A percentile compares a stretch with the other conserved stretches of the same genome.
phyloP scores from a whole-genome alignment of 2,797 vertebrate species.

The Amblyopsis hoosieri region DNA sequence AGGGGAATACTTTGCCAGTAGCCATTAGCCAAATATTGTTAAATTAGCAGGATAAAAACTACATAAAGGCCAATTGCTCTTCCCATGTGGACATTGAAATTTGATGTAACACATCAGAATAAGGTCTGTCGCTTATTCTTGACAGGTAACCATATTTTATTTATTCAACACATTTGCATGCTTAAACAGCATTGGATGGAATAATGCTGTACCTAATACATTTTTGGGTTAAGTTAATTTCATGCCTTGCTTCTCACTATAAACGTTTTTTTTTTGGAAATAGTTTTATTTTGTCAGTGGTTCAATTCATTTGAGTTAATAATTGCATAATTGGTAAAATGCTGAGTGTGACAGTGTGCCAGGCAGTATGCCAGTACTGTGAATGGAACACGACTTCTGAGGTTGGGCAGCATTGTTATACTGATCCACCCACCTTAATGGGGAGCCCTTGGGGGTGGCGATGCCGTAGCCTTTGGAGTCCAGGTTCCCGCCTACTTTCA shows the following conservation, averaged over 20 bases:
- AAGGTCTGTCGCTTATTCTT: neutral
- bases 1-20: neutral
- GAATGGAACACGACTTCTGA: constrained; percentile 71
- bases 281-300: neutral
- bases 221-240: neutral
- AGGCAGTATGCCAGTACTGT: constrained; percentile 66
- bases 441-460: constrained; percentile 97
- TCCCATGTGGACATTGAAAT: neutral
- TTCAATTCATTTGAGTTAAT: constrained; percentile 1
- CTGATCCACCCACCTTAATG: constrained; percentile 99
- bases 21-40: neutral
- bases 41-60: neutral
- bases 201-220: no score
- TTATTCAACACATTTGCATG: constrained; percentile 4
- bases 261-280: neutral
- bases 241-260: neutral
- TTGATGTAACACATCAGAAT: neutral
- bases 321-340: neutral
- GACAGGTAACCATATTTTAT: constrained; percentile 21
- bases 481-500: constrained; percentile 99
- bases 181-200: neutral
- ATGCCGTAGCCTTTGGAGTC: constrained; percentile 99
- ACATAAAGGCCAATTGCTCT: neutral
- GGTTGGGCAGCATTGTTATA: constrained; percentile 97
- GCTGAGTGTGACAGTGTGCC: constrained; percentile 46